phyloP scores from a whole-genome alignment of 2,888 invertebrate genomes.

The Dusona sp. region DNA sequence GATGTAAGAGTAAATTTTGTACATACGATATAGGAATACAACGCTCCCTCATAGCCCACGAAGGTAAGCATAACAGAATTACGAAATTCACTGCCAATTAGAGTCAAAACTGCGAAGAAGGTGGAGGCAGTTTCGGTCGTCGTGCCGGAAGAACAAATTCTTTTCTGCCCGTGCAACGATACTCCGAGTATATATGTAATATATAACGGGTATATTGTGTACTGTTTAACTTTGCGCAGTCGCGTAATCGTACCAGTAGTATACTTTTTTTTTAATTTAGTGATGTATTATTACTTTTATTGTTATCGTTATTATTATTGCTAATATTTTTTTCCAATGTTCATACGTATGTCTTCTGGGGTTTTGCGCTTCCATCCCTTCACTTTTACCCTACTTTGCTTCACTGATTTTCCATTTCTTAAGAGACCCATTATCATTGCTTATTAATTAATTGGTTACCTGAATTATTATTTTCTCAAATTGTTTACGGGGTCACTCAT shows the following conservation, averaged over 20 bases:
- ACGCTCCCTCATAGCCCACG: slow-evolving; percentile 56
- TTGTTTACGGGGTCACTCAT: neutral
- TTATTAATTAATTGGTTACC: neutral
- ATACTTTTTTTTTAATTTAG: slow-evolving; percentile 25
- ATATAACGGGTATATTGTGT: slow-evolving; percentile 19
- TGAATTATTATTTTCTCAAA: neutral
- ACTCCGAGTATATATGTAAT: slow-evolving; percentile 1
- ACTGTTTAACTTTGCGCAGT: slow-evolving; percentile 9
- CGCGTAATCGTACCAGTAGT: slow-evolving; percentile 41
- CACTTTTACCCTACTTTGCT: slow-evolving; percentile 10
- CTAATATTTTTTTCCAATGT: neutral
- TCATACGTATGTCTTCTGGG: neutral
- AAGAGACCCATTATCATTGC: neutral
- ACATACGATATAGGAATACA: too few species aligned
- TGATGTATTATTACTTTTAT: neutral
- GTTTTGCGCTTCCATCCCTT: neutral
- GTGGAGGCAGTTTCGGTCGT: slow-evolving; percentile 28
- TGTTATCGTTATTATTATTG: neutral
- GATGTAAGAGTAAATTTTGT: neutral
- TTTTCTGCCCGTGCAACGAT: slow-evolving; percentile 8
- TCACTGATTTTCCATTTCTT: neutral
- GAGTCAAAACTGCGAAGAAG: slow-evolving; percentile 71
- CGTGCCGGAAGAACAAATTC: slow-evolving; percentile 70
- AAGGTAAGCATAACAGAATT: slow-evolving; percentile 75
- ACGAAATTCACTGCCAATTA: slow-evolving; percentile 78